Evolutionary conservation across 2,888 invertebrate species (phyloP), one percentile per base, ranked within the genome.

Genomic region (Conistra vaccinii): DNA sequence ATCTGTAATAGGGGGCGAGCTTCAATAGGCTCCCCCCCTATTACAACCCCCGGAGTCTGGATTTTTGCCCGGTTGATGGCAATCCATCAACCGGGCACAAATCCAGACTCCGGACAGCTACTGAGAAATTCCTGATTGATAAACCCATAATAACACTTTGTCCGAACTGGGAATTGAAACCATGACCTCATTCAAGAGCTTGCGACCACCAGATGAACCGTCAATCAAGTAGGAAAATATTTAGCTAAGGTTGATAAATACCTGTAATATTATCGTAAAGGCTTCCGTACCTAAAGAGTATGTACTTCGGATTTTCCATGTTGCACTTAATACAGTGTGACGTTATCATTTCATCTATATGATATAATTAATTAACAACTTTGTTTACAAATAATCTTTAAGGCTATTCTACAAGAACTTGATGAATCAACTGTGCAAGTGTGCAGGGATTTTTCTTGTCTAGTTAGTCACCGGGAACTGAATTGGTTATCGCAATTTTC

Each of bases 251-350:
- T n/a, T n/a, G 29, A n/a, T 17, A 32, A 42, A 35, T 42, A 23
- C 4, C 0, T 26, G n/a, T n/a, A n/a, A n/a, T n/a, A 51, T 35
- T 23, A 26, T 14, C 9, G 14, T n/a, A 42, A 26, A 63, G 17
- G 3, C 45, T 79, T 60, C 69, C 57, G 32, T 70, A 42, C 14
- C 0, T 68, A 39, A 51, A 55, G 26, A 71, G 35, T 61, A 12
- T 32, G 9, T 32, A 55, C 35, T 60, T 57, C n/a, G 60, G 55
- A 32, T 61, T 76, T 76, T 45, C 76, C 68, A 53, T 69, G 23
- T 69, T 65, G 29, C 42, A 57, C 14, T 48, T 58, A n/a, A 20
- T 32, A 51, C 7, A 57, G 12, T 23, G 20, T 71, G 23, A 63
- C 26, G 39, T 29, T 48, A 57, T 39, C 53, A 48, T 9, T 45